Conservation (phyloP, 1,140 invertebrate genomes). For the Drosophila equinoxialis region DNA sequence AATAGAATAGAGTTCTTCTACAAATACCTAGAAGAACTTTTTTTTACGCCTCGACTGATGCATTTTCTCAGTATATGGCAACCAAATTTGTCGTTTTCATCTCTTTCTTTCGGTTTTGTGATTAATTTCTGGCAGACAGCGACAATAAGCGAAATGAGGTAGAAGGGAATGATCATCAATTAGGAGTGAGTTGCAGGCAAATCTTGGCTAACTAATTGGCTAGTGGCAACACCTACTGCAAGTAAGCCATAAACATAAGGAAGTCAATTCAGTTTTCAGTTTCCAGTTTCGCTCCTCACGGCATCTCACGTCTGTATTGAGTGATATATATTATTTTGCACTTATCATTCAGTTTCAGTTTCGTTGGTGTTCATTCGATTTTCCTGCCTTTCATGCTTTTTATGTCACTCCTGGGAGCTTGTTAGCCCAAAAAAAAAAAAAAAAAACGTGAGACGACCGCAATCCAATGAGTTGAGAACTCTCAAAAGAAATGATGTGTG, state of each 20-base stretch:
- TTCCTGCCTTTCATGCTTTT: slow-evolving; percentile 67
- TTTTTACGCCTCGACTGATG: slow-evolving; percentile 40
- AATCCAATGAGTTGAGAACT: slow-evolving; percentile 23
- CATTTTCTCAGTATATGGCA: slow-evolving; percentile 32
- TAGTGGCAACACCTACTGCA: slow-evolving; percentile 13
- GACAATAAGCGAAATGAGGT: slow-evolving; percentile 72
- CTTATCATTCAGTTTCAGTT: slow-evolving; percentile 16
- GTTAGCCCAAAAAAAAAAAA: slow-evolving; percentile 38
- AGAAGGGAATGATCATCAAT: slow-evolving; percentile 42
- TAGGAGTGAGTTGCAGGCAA: slow-evolving; percentile 25
- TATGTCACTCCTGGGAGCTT: slow-evolving; percentile 79
- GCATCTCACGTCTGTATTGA: slow-evolving; percentile 54
- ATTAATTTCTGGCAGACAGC: slow-evolving; percentile 75
- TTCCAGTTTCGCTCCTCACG: slow-evolving; percentile 11
- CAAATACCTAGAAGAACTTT: slow-evolving; percentile 17
- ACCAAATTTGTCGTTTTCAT: slow-evolving; percentile 29
- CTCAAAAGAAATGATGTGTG: slow-evolving; percentile 41
- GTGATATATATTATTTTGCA: slow-evolving; percentile 55
- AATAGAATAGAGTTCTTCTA: neutral
- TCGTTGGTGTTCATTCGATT: slow-evolving; percentile 20
- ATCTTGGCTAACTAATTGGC: slow-evolving; percentile 56
- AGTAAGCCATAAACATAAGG: slow-evolving; percentile 9
- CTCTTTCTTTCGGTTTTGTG: slow-evolving; percentile 29
- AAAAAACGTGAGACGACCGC: slow-evolving; percentile 63
- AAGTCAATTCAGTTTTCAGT: slow-evolving; percentile 23